These are phyloP conservation scores for Limnephilus rhombicus DNA, from an alignment of 2,888 invertebrate species.

Conservation along the genomic window DNA sequence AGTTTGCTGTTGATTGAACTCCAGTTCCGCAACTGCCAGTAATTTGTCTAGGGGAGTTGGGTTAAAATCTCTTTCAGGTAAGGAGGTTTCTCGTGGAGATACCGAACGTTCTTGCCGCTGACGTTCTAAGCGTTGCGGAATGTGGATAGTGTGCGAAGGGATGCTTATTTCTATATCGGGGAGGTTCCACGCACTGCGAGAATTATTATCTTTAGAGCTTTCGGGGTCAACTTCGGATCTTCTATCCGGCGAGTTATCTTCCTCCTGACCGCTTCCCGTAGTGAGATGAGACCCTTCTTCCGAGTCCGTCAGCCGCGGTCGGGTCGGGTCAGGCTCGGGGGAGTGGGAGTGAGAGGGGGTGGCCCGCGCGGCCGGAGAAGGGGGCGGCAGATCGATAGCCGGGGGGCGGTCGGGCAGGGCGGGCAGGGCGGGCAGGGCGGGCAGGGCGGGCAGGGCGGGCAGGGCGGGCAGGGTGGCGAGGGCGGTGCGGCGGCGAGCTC, in stretches of 20 bases:
- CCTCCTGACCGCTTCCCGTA: conserved; percentile 59
- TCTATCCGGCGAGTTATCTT: conserved; percentile 58
- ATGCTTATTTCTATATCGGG: conserved; percentile 81
- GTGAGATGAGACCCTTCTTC: conserved; percentile 64
- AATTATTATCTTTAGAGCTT: conserved; percentile 61
- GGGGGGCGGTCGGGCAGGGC: conserved; percentile 22
- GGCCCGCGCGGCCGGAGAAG: conserved; percentile 47
- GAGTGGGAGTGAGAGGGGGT: conserved; percentile 45
- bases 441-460: conserved; percentile 36
- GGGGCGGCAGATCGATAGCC: conserved; percentile 66
- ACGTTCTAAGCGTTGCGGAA: conserved; percentile 71
- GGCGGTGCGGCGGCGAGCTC: conserved; percentile 63
- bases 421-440: conserved; percentile 32
- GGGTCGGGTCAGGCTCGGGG: conserved; percentile 34
- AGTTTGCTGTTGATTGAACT: conserved; percentile 79
- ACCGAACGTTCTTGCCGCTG: conserved; percentile 69
- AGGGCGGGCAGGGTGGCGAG: conserved; percentile 31
- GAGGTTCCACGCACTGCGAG: conserved; percentile 70
- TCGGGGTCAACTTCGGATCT: conserved; percentile 13
- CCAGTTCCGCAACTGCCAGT: conserved; percentile 81
- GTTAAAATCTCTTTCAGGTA: conserved; percentile 68
- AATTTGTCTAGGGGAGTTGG: conserved; percentile 80
- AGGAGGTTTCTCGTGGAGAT: conserved; percentile 67
- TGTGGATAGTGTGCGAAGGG: conserved; percentile 80
- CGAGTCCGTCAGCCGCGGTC: conserved; percentile 66